These are phyloP conservation scores for Penaeus indicus DNA, from an alignment of 1,140 invertebrate genomes.

Conservation along the genomic window DNA sequence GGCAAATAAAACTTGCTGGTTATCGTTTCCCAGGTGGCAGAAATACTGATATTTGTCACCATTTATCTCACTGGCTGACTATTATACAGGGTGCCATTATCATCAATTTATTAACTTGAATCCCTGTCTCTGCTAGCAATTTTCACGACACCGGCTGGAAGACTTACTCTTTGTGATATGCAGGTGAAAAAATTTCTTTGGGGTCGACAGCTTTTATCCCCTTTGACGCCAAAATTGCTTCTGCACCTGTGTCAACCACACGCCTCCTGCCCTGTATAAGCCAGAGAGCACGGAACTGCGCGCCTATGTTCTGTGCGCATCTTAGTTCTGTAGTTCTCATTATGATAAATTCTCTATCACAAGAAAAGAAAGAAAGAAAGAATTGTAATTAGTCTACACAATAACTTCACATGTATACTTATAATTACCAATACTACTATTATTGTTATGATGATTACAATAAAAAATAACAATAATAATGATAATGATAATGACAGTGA, in stretches of 20 bases:
- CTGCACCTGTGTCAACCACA: background rate
- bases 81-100: background rate
- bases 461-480: too few relatives aligned
- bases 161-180: slow-evolving; percentile 1
- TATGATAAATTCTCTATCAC: background rate
- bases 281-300: slow-evolving; percentile 32
- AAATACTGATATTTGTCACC: too few relatives aligned
- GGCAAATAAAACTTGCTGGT: too few relatives aligned
- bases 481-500: too few relatives aligned
- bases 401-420: too few relatives aligned
- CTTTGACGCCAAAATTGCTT: slow-evolving; percentile 3
- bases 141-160: too few relatives aligned
- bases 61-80: too few relatives aligned
- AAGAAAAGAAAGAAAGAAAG: too few relatives aligned
- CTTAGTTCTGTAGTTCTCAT: slow-evolving; percentile 37
- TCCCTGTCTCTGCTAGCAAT: background rate
- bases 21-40: too few relatives aligned
- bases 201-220: slow-evolving; percentile 32
- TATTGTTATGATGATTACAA: too few relatives aligned
- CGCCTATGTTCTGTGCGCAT: slow-evolving; percentile 3
- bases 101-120: background rate
- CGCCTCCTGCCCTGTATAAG: slow-evolving; percentile 4
- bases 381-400: too few relatives aligned
- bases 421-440: too few relatives aligned
- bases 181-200: slow-evolving; percentile 27